These are phyloP conservation scores for Uropetala carovei DNA, from an alignment of 2,888 invertebrate genomes.

Conservation along the genomic window DNA sequence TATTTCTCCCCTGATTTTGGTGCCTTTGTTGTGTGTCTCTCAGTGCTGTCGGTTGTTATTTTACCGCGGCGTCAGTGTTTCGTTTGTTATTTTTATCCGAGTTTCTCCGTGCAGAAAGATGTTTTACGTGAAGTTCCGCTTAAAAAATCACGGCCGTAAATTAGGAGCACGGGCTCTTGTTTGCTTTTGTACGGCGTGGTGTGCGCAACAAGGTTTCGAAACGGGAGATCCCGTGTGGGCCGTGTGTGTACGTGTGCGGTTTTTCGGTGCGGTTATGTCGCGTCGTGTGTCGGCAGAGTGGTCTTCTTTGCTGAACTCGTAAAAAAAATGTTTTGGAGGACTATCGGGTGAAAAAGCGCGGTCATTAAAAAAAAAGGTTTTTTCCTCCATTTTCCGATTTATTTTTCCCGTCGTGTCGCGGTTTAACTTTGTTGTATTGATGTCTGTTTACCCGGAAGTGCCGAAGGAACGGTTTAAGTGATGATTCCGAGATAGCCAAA, in stretches of 20 bases:
- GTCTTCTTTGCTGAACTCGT: background rate
- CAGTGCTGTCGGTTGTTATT: too few relatives aligned
- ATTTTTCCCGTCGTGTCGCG: background rate
- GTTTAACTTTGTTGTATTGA: background rate
- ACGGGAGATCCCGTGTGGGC: too few relatives aligned
- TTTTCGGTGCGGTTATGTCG: too few relatives aligned
- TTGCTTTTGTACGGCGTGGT: too few relatives aligned
- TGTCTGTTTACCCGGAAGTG: background rate
- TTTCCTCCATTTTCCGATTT: background rate
- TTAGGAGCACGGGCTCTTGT: too few relatives aligned
- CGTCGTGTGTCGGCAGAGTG: background rate
- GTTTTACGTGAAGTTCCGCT: too few relatives aligned
- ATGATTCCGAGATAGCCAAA: slow-evolving; percentile 1
- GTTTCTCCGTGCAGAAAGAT: too few relatives aligned
- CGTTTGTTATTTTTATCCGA: too few relatives aligned
- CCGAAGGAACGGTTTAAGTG: background rate
- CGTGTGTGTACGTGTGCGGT: too few relatives aligned
- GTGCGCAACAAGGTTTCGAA: too few relatives aligned
- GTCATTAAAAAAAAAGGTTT: background rate
- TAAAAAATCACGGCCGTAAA: too few relatives aligned
- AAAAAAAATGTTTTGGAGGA: background rate
- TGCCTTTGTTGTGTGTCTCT: background rate
- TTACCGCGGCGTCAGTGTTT: too few relatives aligned
- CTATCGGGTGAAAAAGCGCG: background rate
- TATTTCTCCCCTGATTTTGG: background rate